phyloP scores from a whole-genome alignment of 2,888 invertebrate species.

The Sphaeridia pumilis region DNA sequence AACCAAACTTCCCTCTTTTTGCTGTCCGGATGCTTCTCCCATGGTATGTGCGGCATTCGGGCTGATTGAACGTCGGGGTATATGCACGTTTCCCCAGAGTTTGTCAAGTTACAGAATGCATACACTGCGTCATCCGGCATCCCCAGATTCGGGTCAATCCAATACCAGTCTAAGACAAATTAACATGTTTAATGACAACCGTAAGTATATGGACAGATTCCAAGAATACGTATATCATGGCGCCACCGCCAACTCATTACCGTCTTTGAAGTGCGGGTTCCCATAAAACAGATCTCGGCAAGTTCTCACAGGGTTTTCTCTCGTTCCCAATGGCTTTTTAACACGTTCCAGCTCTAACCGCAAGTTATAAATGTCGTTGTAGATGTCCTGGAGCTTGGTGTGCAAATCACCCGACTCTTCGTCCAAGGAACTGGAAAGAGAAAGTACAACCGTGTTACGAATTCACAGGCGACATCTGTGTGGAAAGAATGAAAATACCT shows the following conservation, averaged over 20 bases:
- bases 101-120: slow-evolving; percentile 70
- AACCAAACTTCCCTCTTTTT: slow-evolving; percentile 50
- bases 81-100: slow-evolving; percentile 67
- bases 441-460: no score
- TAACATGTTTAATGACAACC: no score
- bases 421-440: slow-evolving; percentile 22
- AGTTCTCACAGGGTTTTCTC: slow-evolving; percentile 65
- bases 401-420: slow-evolving; percentile 43
- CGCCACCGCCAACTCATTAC: slow-evolving; percentile 43
- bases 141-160: slow-evolving; percentile 83
- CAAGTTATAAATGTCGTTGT: slow-evolving; percentile 59
- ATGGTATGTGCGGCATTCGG: slow-evolving; percentile 56
- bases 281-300: slow-evolving; percentile 67
- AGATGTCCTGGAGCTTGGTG: slow-evolving; percentile 54
- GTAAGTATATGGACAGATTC: no score
- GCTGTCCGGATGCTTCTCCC: slow-evolving; percentile 41
- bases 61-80: slow-evolving; percentile 61
- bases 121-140: slow-evolving; percentile 69
- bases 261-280: slow-evolving; percentile 63
- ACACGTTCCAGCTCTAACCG: slow-evolving; percentile 59
- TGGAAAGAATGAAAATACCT: no score
- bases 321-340: slow-evolving; percentile 61
- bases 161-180: slow-evolving; percentile 68
- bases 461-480: no score
- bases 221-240: background rate